These are phyloP conservation scores for Torymus auratus DNA, from an alignment of 2,888 invertebrate species.

Conservation along the genomic window DNA sequence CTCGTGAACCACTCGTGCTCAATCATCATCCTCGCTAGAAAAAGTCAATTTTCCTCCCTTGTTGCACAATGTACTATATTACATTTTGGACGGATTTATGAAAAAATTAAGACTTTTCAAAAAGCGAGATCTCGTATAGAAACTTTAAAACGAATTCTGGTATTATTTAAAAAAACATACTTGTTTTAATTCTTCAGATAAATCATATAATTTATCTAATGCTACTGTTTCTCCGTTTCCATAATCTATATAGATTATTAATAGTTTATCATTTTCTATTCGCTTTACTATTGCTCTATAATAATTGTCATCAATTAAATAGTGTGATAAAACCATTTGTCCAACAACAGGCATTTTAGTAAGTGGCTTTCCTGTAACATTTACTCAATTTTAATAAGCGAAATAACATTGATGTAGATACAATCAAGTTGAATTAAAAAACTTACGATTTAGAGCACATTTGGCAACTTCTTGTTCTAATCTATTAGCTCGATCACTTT, in stretches of 20 bases:
- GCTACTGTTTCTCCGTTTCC: constrained; percentile 68
- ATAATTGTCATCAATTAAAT: constrained; percentile 66
- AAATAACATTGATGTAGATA: background rate
- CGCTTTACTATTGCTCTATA: constrained; percentile 71
- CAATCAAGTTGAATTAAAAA: constrained; percentile 6
- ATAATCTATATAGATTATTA: constrained; percentile 71
- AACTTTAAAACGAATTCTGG: too few species aligned
- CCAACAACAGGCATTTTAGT: constrained; percentile 64
- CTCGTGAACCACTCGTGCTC: too few species aligned
- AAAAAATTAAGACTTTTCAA: too few species aligned
- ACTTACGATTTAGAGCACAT: constrained; percentile 65
- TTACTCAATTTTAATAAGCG: constrained; percentile 30
- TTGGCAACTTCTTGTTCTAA: constrained; percentile 68
- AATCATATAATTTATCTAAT: constrained; percentile 62
- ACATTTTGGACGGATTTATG: too few species aligned
- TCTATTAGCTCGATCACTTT: constrained; percentile 62
- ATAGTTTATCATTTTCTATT: constrained; percentile 57
- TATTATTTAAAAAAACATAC: constrained; percentile 56
- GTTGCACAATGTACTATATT: too few species aligned
- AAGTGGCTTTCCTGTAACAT: constrained; percentile 63
- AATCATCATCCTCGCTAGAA: too few species aligned
- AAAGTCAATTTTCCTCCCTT: too few species aligned
- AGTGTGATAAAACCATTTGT: constrained; percentile 70
- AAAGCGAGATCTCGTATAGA: too few species aligned
- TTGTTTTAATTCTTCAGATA: constrained; percentile 67